These are phyloP conservation scores for Philhelius pedissequus DNA, from an alignment of 2,888 invertebrate species.

Conservation along the genomic window DNA sequence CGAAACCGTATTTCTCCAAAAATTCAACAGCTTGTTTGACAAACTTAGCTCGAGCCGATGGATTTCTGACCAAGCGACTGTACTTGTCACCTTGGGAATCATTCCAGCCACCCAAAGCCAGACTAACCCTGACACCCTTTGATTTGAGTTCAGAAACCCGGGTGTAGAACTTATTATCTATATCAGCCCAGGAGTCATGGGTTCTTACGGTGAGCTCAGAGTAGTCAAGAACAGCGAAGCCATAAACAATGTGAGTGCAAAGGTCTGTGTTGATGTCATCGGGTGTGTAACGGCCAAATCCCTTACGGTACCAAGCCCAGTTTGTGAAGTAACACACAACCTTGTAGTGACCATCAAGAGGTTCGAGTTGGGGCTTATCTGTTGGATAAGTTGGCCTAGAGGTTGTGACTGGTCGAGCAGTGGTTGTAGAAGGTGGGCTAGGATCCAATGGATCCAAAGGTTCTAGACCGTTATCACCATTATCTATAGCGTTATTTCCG, in stretches of 20 bases:
- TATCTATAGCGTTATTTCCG: conserved; percentile 64
- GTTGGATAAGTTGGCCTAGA: conserved; percentile 75
- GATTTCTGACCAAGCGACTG: conserved; percentile 89
- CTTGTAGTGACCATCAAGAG: conserved; percentile 85
- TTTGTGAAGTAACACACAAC: conserved; percentile 95
- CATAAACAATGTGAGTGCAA: conserved; percentile 95
- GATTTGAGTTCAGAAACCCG: conserved; percentile 88
- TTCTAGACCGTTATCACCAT: conserved; percentile 70
- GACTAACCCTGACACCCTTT: conserved; percentile 89
- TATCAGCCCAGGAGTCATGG: conserved; percentile 94
- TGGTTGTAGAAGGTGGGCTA: conserved; percentile 72
- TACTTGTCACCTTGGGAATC: conserved; percentile 95
- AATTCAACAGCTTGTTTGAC: conserved; percentile 87
- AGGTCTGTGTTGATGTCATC: conserved; percentile 91
- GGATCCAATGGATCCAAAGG: conserved; percentile 47
- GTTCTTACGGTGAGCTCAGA: conserved; percentile 88
- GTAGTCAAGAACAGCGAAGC: conserved; percentile 93
- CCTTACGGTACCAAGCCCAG: conserved; percentile 95
- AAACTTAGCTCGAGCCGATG: conserved; percentile 86
- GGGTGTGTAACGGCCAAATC: conserved; percentile 89
- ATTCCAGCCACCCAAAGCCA: conserved; percentile 97
- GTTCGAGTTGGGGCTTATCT: conserved; percentile 77
- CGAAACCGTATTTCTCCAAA: conserved; percentile 89
- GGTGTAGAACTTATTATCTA: conserved; percentile 92
- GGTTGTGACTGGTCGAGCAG: conserved; percentile 66